A percentile compares a stretch with the other conserved stretches of the same genome.
Evolutionary conservation across 2,888 invertebrate species (phyloP).

Genomic region (Torymus texanus): DNA sequence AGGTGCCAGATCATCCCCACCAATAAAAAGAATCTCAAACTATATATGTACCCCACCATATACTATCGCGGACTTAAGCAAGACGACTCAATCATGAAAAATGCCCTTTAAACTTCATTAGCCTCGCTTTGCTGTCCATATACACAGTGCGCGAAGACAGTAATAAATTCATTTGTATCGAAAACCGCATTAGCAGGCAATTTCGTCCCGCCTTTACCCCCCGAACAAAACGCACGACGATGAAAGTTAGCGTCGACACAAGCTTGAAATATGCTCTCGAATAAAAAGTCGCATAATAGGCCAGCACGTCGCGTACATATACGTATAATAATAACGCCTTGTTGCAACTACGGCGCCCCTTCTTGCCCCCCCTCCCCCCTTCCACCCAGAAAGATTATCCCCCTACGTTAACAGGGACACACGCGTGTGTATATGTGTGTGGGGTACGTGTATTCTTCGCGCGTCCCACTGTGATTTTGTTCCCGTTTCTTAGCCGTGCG

Average conservation of each 20-base stretch:
- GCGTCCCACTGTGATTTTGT: conserved; percentile 56
- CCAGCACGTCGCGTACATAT: not conserved
- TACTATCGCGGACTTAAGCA: no score
- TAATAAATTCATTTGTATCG: conserved; percentile 50
- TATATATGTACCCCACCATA: no score
- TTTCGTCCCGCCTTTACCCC: conserved; percentile 8
- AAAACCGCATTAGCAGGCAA: conserved; percentile 47
- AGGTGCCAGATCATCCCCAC: no score
- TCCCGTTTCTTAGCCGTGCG: conserved; percentile 14
- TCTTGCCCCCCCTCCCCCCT: not conserved
- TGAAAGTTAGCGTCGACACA: conserved; percentile 10
- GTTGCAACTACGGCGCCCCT: not conserved
- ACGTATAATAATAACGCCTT: not conserved
- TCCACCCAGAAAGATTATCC: conserved; percentile 48
- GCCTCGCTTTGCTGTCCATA: conserved; percentile 23
- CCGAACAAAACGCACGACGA: not conserved
- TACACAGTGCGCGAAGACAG: not conserved
- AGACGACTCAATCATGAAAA: conserved; percentile 15
- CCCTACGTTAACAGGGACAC: conserved; percentile 27
- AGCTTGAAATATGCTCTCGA: conserved; percentile 33
- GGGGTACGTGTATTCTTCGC: conserved; percentile 10
- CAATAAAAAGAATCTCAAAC: no score
- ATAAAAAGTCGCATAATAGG: conserved; percentile 46
- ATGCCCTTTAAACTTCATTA: conserved; percentile 51
- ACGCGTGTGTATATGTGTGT: conserved; percentile 10